Base-by-base conservation (phyloP, 2,797 vertebrate genomes). In the Mus minutoides region DNA sequence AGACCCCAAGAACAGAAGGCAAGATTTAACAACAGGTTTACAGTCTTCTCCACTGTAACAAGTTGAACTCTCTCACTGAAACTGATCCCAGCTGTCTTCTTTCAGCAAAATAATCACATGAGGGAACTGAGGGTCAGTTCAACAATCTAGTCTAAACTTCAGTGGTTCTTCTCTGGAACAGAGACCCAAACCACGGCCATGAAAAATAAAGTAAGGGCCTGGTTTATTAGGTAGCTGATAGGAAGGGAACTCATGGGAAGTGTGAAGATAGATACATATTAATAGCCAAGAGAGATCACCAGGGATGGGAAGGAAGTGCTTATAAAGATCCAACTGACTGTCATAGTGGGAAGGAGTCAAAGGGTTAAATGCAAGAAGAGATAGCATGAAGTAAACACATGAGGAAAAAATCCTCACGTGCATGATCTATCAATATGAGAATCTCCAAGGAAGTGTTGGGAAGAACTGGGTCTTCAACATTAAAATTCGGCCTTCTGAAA, bases 131-230 rank as follows among this genome's bases (percentile, higher is more conserved):
- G 21, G 71, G 24, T 77, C 26, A 5, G 40, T 26, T 58, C 24
- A 56, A 12, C 3, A 29, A 49, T 76, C 52, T 56, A 8, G 13
- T 76, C 4, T 64, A 62, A 88, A 88, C 4, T 54, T 87, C 54
- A 83, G 13, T 37, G 40, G 49, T 40, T 92, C 73, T 17, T 95
- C 52, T 73, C 64, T 92, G 73, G 87, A 43, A 16, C 17, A 64
- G 16, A 46, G 52, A 88, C 40, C 29, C 12, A 62, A 84, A 84
- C 71, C 26, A 84, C 24, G 87, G 31, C 13, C 17, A 16, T 26
- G 52, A 88, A 80, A 52, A 56, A 21, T 37, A 7, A 40, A 56
- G 0, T 31, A 62, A 82, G 43, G 49, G 56, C 17, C 37, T 71
- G 34, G 29, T 3, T 31, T 73, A 31, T 37, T 49, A 56, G 62